Evolutionary conservation across 2,888 invertebrate genomes (phyloP).

Genomic region (Thymelicus lineola): DNA sequence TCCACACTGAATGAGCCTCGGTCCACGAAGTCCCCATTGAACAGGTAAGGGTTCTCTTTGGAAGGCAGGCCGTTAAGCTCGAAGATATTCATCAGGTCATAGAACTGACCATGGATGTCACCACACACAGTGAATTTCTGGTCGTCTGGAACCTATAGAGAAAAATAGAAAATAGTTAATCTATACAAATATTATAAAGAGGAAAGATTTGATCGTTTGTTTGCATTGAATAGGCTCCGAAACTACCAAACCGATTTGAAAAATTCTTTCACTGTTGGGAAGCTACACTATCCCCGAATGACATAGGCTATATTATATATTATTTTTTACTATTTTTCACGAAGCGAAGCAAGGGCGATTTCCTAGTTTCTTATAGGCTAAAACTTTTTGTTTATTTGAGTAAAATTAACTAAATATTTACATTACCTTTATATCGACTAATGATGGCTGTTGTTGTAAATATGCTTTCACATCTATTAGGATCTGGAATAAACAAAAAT

Average conservation of each 20-base stretch:
- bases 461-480: slow-evolving; percentile 94
- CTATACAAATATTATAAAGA: too few relatives aligned
- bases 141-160: slow-evolving; percentile 87
- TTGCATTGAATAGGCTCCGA: too few relatives aligned
- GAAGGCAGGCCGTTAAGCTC: slow-evolving; percentile 98
- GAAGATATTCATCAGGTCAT: slow-evolving; percentile 99
- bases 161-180: too few relatives aligned
- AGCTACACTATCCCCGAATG: too few relatives aligned
- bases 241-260: too few relatives aligned
- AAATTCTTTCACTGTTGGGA: too few relatives aligned
- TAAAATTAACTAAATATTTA: neutral
- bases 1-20: slow-evolving; percentile 99
- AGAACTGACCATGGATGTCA: slow-evolving; percentile 99
- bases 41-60: slow-evolving; percentile 97
- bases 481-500: slow-evolving; percentile 87
- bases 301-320: too few relatives aligned
- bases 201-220: too few relatives aligned
- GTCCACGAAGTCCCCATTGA: slow-evolving; percentile 99
- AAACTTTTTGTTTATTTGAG: too few relatives aligned
- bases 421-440: slow-evolving; percentile 92
- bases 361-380: too few relatives aligned
- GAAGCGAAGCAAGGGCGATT: too few relatives aligned
- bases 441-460: slow-evolving; percentile 93
- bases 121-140: slow-evolving; percentile 99
- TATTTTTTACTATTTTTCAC: too few relatives aligned